A percentile compares a stretch with the other conserved stretches of the same genome.
Conservation (phyloP, 2,113 vertebrate species). For the Macrotus californicus region DNA sequence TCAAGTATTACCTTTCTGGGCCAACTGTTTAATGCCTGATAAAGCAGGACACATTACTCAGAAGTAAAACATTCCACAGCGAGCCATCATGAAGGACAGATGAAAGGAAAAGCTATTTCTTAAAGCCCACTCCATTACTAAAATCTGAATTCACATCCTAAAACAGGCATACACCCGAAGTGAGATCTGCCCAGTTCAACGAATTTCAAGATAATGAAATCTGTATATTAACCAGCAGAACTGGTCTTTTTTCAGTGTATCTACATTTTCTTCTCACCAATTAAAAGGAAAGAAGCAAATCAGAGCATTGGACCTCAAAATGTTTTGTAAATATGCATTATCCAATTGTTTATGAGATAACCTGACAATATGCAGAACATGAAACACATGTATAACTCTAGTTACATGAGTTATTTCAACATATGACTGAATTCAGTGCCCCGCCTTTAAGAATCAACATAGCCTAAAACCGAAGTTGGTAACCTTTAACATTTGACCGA, state of each 20-base stretch:
- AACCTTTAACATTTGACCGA: not conserved
- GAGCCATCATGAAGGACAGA: constrained; percentile 10
- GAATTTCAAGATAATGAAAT: not conserved
- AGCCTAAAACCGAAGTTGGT: not conserved
- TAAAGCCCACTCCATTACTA: not conserved
- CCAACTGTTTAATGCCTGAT: not conserved
- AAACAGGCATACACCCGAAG: not conserved
- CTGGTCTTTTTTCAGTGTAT: not conserved
- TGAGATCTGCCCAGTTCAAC: not conserved
- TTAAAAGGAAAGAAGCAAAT: not conserved
- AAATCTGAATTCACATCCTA: not conserved
- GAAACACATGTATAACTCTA: not conserved
- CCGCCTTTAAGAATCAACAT: not conserved
- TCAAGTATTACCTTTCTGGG: not conserved
- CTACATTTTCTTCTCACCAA: not conserved
- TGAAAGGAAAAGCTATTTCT: not conserved
- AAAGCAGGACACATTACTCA: not conserved
- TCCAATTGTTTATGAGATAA: not conserved
- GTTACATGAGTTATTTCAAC: not conserved
- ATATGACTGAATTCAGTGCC: constrained; percentile 8
- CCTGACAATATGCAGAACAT: not conserved
- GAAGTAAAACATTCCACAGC: not conserved
- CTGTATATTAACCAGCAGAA: not conserved
- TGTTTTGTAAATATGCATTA: not conserved
- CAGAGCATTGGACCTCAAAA: not conserved